Conservation (phyloP, 2,797 vertebrate genomes). For the Pygocentrus nattereri region DNA sequence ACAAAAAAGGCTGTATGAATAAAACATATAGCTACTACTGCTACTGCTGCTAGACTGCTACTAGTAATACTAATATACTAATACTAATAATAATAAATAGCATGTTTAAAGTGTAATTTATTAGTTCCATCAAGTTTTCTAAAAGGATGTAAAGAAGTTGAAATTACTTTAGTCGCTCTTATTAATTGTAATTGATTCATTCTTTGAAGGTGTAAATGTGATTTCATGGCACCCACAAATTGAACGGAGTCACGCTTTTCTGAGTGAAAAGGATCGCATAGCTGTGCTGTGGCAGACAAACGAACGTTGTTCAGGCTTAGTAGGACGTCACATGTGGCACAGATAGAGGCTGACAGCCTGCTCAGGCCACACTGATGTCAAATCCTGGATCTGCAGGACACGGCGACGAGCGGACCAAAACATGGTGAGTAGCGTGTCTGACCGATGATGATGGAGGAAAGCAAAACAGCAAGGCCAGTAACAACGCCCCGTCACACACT, state of each 20-base stretch:
- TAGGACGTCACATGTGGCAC: slow-evolving; percentile 66
- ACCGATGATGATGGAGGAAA: background rate
- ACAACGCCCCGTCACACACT: background rate
- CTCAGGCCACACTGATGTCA: slow-evolving; percentile 16
- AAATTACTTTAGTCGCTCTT: too few relatives aligned
- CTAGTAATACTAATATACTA: too few relatives aligned
- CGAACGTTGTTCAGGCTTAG: slow-evolving; percentile 33
- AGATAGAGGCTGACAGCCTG: slow-evolving; percentile 57
- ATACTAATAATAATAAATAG: too few relatives aligned
- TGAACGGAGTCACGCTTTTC: background rate
- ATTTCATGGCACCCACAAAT: background rate
- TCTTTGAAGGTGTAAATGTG: background rate
- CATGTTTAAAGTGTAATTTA: too few relatives aligned
- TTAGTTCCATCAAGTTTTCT: too few relatives aligned
- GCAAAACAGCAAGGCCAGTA: background rate
- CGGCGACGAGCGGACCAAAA: slow-evolving; percentile 53
- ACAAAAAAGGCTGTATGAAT: too few relatives aligned
- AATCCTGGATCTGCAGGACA: slow-evolving; percentile 50
- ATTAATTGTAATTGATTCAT: too few relatives aligned
- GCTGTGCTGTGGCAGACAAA: background rate
- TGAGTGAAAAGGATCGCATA: background rate
- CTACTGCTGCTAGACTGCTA: too few relatives aligned
- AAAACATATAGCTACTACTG: too few relatives aligned
- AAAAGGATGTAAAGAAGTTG: too few relatives aligned
- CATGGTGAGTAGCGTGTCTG: slow-evolving; percentile 72